Percentiles rank a stretch among this genome's conserved stretches.
Evolutionary conservation across 2,888 invertebrate genomes (phyloP).

Genomic region (Eupelmus urozonus): DNA sequence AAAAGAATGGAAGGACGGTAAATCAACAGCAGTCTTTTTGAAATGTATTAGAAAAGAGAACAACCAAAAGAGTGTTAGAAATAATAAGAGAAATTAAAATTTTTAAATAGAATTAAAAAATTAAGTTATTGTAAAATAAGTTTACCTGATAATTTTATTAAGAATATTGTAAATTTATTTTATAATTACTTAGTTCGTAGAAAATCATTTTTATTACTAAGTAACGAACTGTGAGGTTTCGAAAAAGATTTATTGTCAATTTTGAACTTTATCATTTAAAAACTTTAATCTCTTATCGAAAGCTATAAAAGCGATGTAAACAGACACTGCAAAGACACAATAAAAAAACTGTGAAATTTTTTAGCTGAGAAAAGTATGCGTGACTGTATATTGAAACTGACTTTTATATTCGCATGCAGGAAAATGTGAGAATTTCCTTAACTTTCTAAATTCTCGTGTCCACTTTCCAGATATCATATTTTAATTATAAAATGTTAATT

Average conservation of each 20-base stretch:
- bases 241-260: too few species aligned
- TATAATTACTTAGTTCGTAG: too few species aligned
- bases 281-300: too few species aligned
- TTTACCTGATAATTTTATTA: background rate
- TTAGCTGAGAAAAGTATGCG: background rate
- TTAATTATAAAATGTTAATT: background rate
- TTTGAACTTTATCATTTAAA: too few species aligned
- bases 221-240: too few species aligned
- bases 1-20: background rate
- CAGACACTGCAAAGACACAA: constrained; percentile 16
- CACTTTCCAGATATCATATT: background rate
- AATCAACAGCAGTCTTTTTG: constrained; percentile 3
- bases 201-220: too few species aligned
- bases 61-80: background rate
- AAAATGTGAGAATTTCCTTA: constrained; percentile 9
- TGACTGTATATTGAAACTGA: background rate
- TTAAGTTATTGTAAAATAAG: background rate
- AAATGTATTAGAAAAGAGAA: background rate
- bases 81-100: background rate
- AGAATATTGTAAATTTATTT: too few species aligned
- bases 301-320: too few species aligned
- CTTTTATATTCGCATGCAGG: constrained; percentile 16
- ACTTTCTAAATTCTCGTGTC: constrained; percentile 30
- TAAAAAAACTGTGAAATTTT: constrained; percentile 8
- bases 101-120: background rate